Conservation (phyloP, 2,113 vertebrate species). For the Tichodroma muraria region DNA sequence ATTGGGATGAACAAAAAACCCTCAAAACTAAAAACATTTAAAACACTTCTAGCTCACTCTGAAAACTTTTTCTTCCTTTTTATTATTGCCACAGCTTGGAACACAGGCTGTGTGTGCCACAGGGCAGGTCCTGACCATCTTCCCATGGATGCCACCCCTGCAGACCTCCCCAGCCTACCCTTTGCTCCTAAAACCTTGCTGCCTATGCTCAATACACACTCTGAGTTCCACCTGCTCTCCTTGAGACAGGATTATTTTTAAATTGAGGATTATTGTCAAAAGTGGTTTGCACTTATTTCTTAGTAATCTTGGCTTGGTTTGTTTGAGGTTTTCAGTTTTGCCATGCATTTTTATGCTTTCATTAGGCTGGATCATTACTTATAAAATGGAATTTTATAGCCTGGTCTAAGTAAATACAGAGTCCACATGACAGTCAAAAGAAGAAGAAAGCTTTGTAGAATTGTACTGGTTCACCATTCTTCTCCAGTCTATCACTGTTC, state of each 20-base stretch:
- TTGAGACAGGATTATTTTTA: background rate
- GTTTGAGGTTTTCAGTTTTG: background rate
- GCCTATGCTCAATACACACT: accelerated
- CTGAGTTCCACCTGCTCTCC: background rate
- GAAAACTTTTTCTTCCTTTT: background rate
- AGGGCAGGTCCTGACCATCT: background rate
- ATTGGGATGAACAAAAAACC: accelerated
- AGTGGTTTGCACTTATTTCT: background rate
- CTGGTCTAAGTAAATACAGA: background rate
- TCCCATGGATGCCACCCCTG: background rate
- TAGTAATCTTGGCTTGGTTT: background rate
- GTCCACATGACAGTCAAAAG: background rate
- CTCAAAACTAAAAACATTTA: background rate
- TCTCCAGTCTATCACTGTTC: background rate
- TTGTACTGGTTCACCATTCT: background rate
- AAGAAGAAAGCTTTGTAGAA: background rate
- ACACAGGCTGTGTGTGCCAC: background rate
- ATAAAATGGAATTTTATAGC: background rate
- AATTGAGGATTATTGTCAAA: background rate
- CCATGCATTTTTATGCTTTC: background rate
- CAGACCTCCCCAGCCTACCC: accelerated
- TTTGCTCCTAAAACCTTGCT: background rate
- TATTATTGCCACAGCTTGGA: background rate
- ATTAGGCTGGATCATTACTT: background rate
- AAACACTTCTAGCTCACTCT: background rate